Percentiles rank a stretch among this genome's conserved stretches.
These are phyloP conservation scores for Hoplias malabaricus DNA, from an alignment of 2,113 vertebrate species.

Conservation along the genomic window DNA sequence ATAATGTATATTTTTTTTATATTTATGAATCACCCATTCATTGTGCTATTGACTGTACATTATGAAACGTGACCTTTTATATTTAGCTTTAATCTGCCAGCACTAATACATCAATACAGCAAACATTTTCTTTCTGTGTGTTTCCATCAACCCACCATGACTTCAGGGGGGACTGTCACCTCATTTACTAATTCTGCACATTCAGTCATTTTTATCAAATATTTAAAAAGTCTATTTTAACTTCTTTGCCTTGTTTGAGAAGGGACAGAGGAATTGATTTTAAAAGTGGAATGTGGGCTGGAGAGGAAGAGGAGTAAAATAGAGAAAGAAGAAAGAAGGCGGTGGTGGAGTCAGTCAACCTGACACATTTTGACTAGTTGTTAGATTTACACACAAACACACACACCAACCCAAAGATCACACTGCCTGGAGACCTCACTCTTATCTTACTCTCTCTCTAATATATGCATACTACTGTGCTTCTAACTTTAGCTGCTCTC, in stretches of 20 bases:
- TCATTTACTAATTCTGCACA: constrained; percentile 9
- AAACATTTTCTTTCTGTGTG: constrained; percentile 64
- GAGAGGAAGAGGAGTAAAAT: not conserved
- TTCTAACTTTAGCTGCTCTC: not conserved
- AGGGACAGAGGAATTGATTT: not conserved
- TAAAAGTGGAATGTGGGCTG: not conserved
- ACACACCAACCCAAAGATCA: not conserved
- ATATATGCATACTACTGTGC: not conserved
- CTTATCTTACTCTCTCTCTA: not conserved
- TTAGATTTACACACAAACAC: not conserved
- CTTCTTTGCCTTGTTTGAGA: not conserved
- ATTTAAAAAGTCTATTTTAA: constrained; percentile 24
- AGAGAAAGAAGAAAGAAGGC: not conserved
- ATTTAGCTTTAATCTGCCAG: constrained; percentile 50
- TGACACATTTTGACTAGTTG: not conserved
- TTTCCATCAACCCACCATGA: constrained; percentile 52
- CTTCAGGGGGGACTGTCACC: constrained; percentile 50
- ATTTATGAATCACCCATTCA: not conserved
- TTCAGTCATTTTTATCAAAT: constrained; percentile 8
- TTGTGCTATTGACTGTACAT: constrained; percentile 41
- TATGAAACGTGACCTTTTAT: constrained; percentile 56
- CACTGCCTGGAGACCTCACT: not conserved
- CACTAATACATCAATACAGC: constrained; percentile 62
- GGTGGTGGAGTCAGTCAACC: not conserved
- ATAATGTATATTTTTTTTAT: no score